phyloP scores from a whole-genome alignment of 2,797 vertebrate species.

The Jordanella pulchra region DNA sequence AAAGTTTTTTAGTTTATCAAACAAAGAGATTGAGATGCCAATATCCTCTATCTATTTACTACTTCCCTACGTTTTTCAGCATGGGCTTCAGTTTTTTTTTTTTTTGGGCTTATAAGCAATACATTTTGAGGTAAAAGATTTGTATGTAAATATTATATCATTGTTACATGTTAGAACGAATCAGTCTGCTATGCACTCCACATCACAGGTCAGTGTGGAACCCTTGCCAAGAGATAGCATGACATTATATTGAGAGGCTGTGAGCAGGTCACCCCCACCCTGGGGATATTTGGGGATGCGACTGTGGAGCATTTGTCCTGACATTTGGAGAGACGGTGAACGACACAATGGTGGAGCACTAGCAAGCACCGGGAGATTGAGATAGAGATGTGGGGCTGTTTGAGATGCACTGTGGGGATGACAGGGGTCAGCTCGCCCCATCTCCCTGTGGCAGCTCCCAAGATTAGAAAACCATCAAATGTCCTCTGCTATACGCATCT shows the following conservation, averaged over 20 bases:
- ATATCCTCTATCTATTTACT: not conserved
- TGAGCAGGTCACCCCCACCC: conserved; percentile 60
- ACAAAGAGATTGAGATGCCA: too few relatives aligned
- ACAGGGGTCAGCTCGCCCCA: conserved; percentile 72
- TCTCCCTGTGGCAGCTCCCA: conserved; percentile 71
- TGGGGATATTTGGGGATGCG: conserved; percentile 38
- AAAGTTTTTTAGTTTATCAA: not conserved
- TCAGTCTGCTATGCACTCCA: conserved; percentile 16
- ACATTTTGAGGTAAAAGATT: conserved; percentile 1
- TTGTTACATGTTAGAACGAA: conserved; percentile 28
- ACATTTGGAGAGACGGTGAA: conserved; percentile 75
- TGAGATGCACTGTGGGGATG: conserved; percentile 74
- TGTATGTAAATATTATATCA: conserved; percentile 15
- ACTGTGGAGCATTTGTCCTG: conserved; percentile 59
- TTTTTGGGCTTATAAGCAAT: conserved; percentile 12
- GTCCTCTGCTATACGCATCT: conserved; percentile 69
- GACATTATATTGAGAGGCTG: conserved; percentile 58
- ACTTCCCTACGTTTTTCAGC: conserved; percentile 23
- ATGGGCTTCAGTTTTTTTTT: conserved; percentile 11
- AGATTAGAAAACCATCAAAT: conserved; percentile 81
- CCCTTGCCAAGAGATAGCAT: conserved; percentile 56
- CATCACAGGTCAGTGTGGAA: conserved; percentile 51
- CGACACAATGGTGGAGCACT: conserved; percentile 63
- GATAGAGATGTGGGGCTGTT: conserved; percentile 75
- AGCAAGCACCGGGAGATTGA: conserved; percentile 61